Evolutionary conservation across 2,888 invertebrate species (phyloP), one percentile per base, ranked within the genome.

Genomic region (Lasioglossum pauxillum): DNA sequence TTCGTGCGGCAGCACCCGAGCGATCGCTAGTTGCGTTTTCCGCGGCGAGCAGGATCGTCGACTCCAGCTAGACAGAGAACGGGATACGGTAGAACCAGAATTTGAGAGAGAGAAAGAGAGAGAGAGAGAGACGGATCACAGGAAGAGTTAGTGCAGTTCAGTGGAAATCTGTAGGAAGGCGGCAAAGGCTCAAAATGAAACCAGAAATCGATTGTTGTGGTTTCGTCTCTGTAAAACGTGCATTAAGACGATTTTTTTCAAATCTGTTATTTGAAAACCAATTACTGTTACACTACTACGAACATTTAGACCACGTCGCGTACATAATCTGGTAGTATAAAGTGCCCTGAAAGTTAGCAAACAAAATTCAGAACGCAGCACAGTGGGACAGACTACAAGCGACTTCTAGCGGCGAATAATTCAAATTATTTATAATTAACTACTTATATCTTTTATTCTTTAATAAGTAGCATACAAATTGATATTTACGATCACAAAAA

Each of bases 1-100:
- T 95, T 92, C 91, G 88, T 89, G 91, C 90, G 91, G 92, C 93
- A 92, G 92, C 93, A 93, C 91, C 92, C 89, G 89, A 41, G 80
- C 86, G 81, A 67, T 35, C 82, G 90, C 53, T 35, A 19, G 80
- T 81, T 79, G 85, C 89, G 84, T 84, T 88, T 86, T 88, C 90
- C 86, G 83, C 86, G 83, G 74, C 46, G 35, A 69, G 78, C 27
- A 44, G 53, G 60, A 46, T 31, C 27, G 57, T 35, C 27, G 46
- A 35, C 71, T 71, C 31, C 31, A 77, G 23, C 19, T 31, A 27
- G 46, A 38, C 12, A 49, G 46, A 27, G 64, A 72, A 27, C n/a
- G n/a, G n/a, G 10, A n/a, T 53, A n/a, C 57, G 27, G 57, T 60
- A 38, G 35, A 31, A 12, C 5, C 46, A 27, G 35, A 27, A 53